A percentile compares a stretch with the other conserved stretches of the same genome.
phyloP scores from a whole-genome alignment of 2,888 invertebrate species.

The Bombylius discolor region DNA sequence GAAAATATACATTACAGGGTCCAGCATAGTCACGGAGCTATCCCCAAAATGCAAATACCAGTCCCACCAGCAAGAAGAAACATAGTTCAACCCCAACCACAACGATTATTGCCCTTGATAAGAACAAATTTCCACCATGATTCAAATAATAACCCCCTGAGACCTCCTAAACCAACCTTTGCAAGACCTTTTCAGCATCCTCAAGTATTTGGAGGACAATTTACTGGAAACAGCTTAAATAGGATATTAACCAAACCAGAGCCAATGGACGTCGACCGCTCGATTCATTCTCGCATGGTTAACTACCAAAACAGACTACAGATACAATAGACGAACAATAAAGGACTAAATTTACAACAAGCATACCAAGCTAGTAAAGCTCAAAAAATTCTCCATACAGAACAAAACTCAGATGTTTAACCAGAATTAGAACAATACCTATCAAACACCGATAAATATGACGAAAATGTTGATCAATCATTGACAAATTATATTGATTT shows the following conservation, averaged over 20 bases:
- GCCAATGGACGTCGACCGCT: neutral
- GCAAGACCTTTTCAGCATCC: neutral
- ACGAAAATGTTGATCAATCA: neutral
- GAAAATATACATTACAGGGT: no score
- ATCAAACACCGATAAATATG: neutral
- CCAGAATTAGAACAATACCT: neutral
- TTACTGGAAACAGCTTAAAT: neutral
- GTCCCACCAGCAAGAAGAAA: no score
- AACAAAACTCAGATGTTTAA: no score
- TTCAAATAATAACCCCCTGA: no score
- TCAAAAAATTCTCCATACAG: neutral
- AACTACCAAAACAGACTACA: neutral
- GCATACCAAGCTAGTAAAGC: neutral
- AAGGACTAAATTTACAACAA: neutral
- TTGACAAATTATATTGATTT: no score
- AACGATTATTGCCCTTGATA: no score
- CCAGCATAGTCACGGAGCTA: no score
- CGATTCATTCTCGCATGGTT: neutral
- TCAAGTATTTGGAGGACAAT: neutral
- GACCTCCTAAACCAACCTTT: no score
- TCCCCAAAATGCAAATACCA: conserved; percentile 2
- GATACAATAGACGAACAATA: neutral
- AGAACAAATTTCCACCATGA: no score
- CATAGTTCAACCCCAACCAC: no score
- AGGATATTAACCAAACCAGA: neutral